These are phyloP conservation scores for Cistogaster globosa DNA, from an alignment of 2,888 invertebrate genomes.

Conservation along the genomic window DNA sequence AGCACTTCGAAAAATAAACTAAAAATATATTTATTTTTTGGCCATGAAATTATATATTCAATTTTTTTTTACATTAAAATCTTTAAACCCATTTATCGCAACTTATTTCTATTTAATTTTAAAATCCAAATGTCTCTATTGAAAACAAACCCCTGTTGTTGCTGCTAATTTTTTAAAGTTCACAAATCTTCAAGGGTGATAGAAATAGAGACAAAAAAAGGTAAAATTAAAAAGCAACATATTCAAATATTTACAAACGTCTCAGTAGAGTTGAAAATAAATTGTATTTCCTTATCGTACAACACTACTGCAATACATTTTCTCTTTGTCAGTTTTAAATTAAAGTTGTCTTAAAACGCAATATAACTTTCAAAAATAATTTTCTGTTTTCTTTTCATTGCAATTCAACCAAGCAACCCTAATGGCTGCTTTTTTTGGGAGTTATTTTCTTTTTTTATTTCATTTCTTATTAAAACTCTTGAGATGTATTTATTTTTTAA, in stretches of 20 bases:
- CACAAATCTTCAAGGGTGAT: no score
- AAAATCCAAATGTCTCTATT: no score
- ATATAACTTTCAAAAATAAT: neutral
- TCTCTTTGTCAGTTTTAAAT: constrained; percentile 14
- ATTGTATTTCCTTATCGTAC: neutral
- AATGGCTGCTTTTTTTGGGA: constrained; percentile 5
- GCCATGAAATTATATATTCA: no score
- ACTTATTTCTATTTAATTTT: no score
- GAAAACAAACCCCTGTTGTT: no score
- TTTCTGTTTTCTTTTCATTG: neutral
- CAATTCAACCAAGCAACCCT: neutral
- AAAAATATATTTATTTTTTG: no score
- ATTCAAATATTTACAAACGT: neutral
- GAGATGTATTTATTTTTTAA: neutral
- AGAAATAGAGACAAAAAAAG: no score
- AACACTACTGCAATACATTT: neutral
- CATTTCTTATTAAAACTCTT: neutral
- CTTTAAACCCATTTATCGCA: no score
- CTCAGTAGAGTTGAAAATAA: neutral
- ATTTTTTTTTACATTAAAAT: no score
- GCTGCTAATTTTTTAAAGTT: no score
- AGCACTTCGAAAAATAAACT: no score
- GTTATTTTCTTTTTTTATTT: neutral
- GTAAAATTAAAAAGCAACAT: no score
- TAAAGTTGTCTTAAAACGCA: neutral